Base-by-base conservation (phyloP, 1,140 invertebrate genomes). In the Metopolophium dirhodum region DNA sequence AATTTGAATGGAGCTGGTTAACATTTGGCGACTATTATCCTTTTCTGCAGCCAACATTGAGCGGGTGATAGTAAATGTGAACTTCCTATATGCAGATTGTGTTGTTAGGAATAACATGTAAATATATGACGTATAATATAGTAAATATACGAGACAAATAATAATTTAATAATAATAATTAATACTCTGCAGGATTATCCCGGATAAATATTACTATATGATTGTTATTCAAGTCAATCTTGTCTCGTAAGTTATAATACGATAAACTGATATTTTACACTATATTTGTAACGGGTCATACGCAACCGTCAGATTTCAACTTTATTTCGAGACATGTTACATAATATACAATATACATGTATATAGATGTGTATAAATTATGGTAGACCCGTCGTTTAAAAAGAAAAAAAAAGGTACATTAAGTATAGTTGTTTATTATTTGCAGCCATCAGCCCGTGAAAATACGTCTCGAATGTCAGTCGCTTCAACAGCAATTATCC, bases 341-440 rank as follows among this genome's bases (percentile, higher is more conserved):
- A 77, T 77, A 77, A 77, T 77, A 77, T n/a, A 77, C 30, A n/a
- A 35, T 77, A 77, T 35, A n/a, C 30, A 77, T 68, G 2, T 68
- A 68, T 77, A 77, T n/a, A 77, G 3, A 20, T n/a, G n/a, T n/a
- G 30, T 77, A 77, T 77, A n/a, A 77, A 77, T n/a, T 77, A 77
- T 77, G 61, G 61, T n/a, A 77, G 30, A 77, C 61, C 14, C 61
- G 4, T n/a, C 61, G 61, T n/a, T 77, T n/a, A 77, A 77, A 77
- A 77, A 77, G 8, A 57, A 57, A 57, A 57, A 61, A 77, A 77
- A 77, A 77, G 61, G 61, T 77, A 77, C 61, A 77, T 77, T 77
- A 77, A 77, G 61, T n/a, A n/a, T 77, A 77, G 61, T 77, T 77
- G 61, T 77, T 77, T 77, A 77, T 77, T 77, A 77, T 77, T 77